phyloP scores from a whole-genome alignment of 1,140 invertebrate genomes.

The Tetraneura akinire region DNA sequence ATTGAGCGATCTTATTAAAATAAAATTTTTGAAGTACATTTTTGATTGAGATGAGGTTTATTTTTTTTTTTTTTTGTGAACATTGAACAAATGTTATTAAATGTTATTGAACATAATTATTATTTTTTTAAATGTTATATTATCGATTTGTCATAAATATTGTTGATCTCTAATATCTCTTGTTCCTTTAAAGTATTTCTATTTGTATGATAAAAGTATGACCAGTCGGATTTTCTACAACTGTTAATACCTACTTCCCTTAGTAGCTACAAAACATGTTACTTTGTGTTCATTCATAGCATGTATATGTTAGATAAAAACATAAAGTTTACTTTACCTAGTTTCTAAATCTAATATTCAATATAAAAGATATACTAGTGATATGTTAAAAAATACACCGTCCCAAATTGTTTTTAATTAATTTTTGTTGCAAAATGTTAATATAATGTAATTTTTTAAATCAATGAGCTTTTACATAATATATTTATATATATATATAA shows the following conservation, averaged over 20 bases:
- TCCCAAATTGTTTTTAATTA: conserved; percentile 40
- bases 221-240: conserved; percentile 36
- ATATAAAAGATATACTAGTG: conserved; percentile 27
- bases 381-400: conserved; percentile 43
- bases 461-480: conserved; percentile 40
- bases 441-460: conserved; percentile 14
- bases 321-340: conserved; percentile 23
- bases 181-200: conserved; percentile 44
- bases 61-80: conserved; percentile 34
- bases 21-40: background rate
- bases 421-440: conserved; percentile 28
- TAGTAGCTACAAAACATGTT: conserved; percentile 37
- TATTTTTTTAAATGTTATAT: conserved; percentile 38
- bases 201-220: conserved; percentile 25
- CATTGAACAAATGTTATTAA: conserved; percentile 30
- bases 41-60: conserved; percentile 23
- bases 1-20: conserved; percentile 4
- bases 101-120: conserved; percentile 40
- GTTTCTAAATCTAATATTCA: background rate
- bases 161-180: conserved; percentile 48
- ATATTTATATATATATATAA: conserved; percentile 9
- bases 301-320: conserved; percentile 35
- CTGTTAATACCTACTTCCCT: conserved; percentile 31
- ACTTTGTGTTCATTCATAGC: conserved; percentile 31
- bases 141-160: conserved; percentile 20